phyloP scores from a whole-genome alignment of 1,140 invertebrate genomes.

The Holcopasites calliopsidis region DNA sequence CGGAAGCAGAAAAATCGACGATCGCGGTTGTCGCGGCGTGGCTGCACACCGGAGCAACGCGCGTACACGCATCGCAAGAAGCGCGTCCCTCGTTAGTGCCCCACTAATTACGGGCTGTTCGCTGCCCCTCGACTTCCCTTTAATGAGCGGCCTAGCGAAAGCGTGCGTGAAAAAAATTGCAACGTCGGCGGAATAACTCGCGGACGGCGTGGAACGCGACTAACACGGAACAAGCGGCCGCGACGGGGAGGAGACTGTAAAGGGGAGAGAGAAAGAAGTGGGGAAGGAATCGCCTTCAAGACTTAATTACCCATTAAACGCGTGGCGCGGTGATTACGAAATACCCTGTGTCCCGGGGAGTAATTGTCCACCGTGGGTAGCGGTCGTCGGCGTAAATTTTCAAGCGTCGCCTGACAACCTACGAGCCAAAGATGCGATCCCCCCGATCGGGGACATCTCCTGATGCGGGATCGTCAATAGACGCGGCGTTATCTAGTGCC shows the following conservation, averaged over 20 bases:
- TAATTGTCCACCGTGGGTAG: constrained; percentile 16
- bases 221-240: neutral
- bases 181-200: constrained; percentile 44
- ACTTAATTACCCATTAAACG: constrained; percentile 59
- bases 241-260: neutral
- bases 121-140: constrained; percentile 34
- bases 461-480: neutral
- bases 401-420: neutral
- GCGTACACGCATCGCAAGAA: constrained; percentile 64
- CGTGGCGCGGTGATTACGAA: constrained; percentile 51
- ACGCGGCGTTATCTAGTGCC: neutral
- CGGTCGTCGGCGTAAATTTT: constrained; percentile 35
- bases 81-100: constrained; percentile 72
- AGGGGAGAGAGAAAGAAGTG: no score
- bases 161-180: constrained; percentile 55
- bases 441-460: neutral
- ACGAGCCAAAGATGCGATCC: constrained; percentile 5
- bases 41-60: constrained; percentile 50
- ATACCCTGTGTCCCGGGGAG: constrained; percentile 12
- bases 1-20: constrained; percentile 23
- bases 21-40: constrained; percentile 25
- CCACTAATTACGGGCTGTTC: constrained; percentile 69
- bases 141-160: constrained; percentile 57
- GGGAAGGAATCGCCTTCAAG: constrained; percentile 20
- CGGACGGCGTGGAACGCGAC: neutral